A percentile compares a stretch with the other conserved stretches of the same genome.
These are phyloP conservation scores for Drosophila rellima DNA, from an alignment of 2,888 invertebrate species.

Conservation along the genomic window DNA sequence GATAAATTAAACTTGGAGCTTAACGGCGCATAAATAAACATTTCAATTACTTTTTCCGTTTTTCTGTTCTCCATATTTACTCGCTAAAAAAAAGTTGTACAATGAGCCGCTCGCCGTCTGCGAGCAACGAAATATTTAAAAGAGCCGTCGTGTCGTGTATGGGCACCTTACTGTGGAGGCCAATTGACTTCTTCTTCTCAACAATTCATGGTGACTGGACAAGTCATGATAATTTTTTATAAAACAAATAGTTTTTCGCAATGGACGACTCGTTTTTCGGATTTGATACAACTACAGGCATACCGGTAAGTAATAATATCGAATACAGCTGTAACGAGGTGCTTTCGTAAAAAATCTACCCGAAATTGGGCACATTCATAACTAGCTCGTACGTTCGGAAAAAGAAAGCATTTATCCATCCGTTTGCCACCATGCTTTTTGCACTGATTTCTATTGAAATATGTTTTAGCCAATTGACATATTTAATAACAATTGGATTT, in stretches of 20 bases:
- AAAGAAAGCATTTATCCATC: constrained; percentile 36
- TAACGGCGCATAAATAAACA: too few species aligned
- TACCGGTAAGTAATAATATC: constrained; percentile 88
- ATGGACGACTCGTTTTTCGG: constrained; percentile 96
- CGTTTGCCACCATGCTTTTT: constrained; percentile 37
- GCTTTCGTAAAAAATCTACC: background rate
- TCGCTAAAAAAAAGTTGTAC: too few species aligned
- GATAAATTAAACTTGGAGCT: too few species aligned
- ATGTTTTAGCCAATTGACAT: constrained; percentile 1
- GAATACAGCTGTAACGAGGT: background rate
- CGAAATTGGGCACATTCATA: background rate
- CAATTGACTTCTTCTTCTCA: constrained; percentile 53
- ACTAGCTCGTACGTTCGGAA: constrained; percentile 8
- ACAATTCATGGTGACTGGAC: constrained; percentile 87
- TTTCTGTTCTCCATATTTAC: too few species aligned
- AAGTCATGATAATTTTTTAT: constrained; percentile 89
- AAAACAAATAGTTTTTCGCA: constrained; percentile 87
- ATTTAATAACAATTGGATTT: background rate
- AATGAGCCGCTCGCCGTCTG: too few species aligned
- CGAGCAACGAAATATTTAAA: too few species aligned
- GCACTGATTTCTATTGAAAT: constrained; percentile 4
- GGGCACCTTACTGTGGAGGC: constrained; percentile 35
- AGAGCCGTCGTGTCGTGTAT: too few species aligned
- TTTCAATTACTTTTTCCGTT: too few species aligned
- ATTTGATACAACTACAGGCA: constrained; percentile 89